Conservation (phyloP, 2,113 vertebrate genomes). For the Chlorodrepanis virens region DNA sequence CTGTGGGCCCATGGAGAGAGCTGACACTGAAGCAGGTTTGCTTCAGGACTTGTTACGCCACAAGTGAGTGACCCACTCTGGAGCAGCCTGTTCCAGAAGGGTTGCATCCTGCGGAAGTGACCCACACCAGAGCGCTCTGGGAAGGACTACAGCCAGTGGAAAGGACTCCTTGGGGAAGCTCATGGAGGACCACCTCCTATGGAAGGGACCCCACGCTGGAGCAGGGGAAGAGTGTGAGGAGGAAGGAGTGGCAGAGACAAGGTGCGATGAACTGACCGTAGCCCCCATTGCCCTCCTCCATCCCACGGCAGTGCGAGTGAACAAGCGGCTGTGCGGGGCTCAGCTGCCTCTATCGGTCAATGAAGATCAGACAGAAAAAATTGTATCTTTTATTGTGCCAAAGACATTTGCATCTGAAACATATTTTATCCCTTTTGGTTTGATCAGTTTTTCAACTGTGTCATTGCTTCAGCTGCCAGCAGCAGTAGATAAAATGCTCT, state of each 20-base stretch:
- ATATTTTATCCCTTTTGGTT: neutral
- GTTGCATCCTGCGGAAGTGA: fast-evolving
- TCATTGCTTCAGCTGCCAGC: neutral
- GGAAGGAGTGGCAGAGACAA: neutral
- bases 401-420: neutral
- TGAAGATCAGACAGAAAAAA: neutral
- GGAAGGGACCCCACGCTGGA: too few relatives aligned
- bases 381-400: fast-evolving
- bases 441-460: neutral
- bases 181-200: fast-evolving
- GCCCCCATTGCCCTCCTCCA: fast-evolving
- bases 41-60: neutral
- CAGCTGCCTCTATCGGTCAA: neutral
- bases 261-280: neutral
- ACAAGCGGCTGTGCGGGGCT: neutral
- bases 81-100: neutral
- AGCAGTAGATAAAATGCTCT: neutral
- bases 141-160: neutral
- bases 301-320: neutral
- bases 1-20: neutral
- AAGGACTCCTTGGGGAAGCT: too few relatives aligned
- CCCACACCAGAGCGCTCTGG: neutral
- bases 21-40: neutral
- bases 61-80: neutral
- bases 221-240: neutral